Base-by-base conservation (phyloP, 1,140 invertebrate genomes). In the Drosophila littoralis region DNA sequence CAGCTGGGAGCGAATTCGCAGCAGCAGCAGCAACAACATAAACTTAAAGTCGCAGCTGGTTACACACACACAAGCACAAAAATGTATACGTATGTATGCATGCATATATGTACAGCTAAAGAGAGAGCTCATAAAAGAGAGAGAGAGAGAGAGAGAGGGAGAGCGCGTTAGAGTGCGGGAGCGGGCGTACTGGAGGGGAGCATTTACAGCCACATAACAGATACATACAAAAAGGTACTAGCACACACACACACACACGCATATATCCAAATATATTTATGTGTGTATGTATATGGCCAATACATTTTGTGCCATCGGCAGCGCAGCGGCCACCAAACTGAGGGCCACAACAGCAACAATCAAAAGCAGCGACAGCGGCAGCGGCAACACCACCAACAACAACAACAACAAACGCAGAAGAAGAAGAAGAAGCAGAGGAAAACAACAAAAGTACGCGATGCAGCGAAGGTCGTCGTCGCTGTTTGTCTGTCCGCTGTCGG, bases 21-120 rank as follows among this genome's bases (percentile, higher is more conserved):
- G 51, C 73, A 28, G 22, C 22, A 35, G 51, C 57, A 69, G 38
- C 55, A 59, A 66, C 71, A 82, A 59, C 55, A 68, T 75, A 57
- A 85, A 84, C 59, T 84, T 74, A 59, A 84, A 84, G 77, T 77
- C 68, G 68, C 81, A 79, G 77, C 81, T 84, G 77, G 67, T 73
- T 79, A 76, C 75, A 54, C 77, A 75, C 50, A 85, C 66, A 84
- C 77, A 72, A 42, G 45, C 36, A 67, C 50, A 59, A 60, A 60
- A 48, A 63, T 48, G 13, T 33, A 13, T 32, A 55, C 33, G 15
- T n/a, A 45, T 28, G 22, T 5, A 55, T 45, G 33, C 43, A 43
- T 42, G n/a, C 40, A 50, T 7, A 36, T 15, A 35, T 64, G 51
- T 45, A 33, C 43, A 15, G 46, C 28, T 58, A 12, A 36, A 61